A percentile compares a stretch with the other conserved stretches of the same genome.
phyloP scores from a whole-genome alignment of 2,888 invertebrate species.

The Agrypnus murinus region DNA sequence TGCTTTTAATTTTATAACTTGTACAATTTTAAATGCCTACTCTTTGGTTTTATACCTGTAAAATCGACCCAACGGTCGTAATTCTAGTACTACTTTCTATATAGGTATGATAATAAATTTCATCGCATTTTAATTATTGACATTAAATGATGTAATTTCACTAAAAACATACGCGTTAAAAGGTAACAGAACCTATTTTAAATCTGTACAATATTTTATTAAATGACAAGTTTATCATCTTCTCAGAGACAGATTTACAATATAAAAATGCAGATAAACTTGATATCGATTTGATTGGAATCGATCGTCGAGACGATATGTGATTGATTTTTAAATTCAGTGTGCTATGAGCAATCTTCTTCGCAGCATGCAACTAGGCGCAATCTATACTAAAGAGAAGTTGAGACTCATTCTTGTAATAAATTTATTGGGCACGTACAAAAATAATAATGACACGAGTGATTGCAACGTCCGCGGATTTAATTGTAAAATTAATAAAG shows the following conservation, averaged over 20 bases:
- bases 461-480: constrained; percentile 29
- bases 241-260: neutral
- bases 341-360: constrained; percentile 60
- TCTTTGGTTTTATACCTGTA: constrained; percentile 25
- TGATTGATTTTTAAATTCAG: constrained; percentile 56
- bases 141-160: neutral
- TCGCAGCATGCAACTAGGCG: constrained; percentile 61
- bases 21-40: constrained; percentile 36
- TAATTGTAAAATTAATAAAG: constrained; percentile 41
- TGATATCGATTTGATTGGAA: constrained; percentile 57
- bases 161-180: neutral
- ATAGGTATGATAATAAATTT: constrained; percentile 14
- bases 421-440: constrained; percentile 47
- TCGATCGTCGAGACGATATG: constrained; percentile 56
- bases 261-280: constrained; percentile 15
- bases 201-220: neutral
- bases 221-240: constrained; percentile 3
- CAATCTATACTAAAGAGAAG: constrained; percentile 38
- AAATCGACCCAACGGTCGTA: constrained; percentile 9
- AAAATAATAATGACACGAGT: constrained; percentile 32
- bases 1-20: constrained; percentile 33
- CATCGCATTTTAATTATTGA: neutral
- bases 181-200: neutral
- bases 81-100: constrained; percentile 28
- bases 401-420: constrained; percentile 51